phyloP scores from a whole-genome alignment of 2,113 vertebrate species.

The Geococcyx californianus region DNA sequence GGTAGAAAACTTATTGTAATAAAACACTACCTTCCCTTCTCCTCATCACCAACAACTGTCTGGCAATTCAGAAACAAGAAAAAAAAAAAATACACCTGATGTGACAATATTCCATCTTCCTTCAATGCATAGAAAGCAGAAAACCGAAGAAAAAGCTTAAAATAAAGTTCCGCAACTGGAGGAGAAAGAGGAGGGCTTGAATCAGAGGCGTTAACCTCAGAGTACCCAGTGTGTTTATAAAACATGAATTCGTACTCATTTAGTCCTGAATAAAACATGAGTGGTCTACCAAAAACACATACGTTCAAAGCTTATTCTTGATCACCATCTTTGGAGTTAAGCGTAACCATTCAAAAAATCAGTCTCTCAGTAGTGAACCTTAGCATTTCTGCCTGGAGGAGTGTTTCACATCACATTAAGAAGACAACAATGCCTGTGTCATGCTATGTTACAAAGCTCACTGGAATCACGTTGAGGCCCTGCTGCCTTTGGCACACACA shows the following conservation, averaged over 20 bases:
- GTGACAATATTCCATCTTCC: background rate
- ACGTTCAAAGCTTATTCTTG: background rate
- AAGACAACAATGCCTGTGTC: accelerated
- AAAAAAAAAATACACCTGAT: background rate
- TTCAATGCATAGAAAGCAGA: background rate
- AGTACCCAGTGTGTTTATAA: background rate
- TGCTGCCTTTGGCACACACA: accelerated
- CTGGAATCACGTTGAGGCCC: background rate
- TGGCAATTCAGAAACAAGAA: background rate
- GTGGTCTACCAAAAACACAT: constrained; percentile 13
- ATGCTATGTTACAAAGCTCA: background rate
- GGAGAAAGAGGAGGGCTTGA: background rate
- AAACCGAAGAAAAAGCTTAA: background rate
- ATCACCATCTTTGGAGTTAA: background rate
- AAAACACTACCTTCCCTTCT: background rate
- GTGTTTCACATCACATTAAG: background rate
- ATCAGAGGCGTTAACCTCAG: background rate
- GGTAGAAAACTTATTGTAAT: background rate
- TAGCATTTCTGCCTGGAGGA: background rate
- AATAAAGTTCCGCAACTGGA: background rate
- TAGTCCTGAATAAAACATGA: background rate
- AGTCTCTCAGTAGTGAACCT: background rate
- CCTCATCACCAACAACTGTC: background rate
- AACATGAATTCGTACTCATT: background rate
- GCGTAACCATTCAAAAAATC: background rate